phyloP scores from a whole-genome alignment of 2,797 vertebrate species.

The Muscicapa comitata region DNA sequence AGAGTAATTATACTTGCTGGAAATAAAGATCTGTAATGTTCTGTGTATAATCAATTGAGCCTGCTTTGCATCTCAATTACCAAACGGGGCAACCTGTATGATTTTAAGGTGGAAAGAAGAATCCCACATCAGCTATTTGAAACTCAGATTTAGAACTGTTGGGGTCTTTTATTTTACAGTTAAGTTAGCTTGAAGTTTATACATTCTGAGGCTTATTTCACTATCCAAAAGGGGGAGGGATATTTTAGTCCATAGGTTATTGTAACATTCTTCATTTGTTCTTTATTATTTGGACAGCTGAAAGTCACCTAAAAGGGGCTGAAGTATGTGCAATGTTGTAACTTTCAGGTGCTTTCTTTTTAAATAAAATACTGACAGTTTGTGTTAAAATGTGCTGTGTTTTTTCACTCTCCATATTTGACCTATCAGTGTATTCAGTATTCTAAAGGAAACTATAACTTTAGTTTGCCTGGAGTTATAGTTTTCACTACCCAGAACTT shows the following conservation, averaged over 20 bases:
- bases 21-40: background rate
- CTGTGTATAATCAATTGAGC: background rate
- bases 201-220: background rate
- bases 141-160: background rate
- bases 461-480: background rate
- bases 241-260: background rate
- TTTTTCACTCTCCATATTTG: background rate
- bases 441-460: background rate
- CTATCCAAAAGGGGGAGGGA: accelerated
- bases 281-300: background rate
- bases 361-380: background rate
- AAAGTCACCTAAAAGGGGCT: background rate
- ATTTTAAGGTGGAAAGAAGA: background rate
- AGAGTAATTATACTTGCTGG: background rate
- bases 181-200: background rate
- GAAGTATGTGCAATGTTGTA: background rate
- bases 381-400: background rate
- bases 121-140: background rate
- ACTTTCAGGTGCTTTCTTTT: background rate
- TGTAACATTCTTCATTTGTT: background rate
- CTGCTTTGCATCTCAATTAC: background rate
- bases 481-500: background rate
- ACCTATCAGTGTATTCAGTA: background rate
- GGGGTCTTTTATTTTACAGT: background rate
- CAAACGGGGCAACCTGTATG: background rate